phyloP scores from a whole-genome alignment of 2,113 vertebrate species.

The Scytalopus superciliaris region DNA sequence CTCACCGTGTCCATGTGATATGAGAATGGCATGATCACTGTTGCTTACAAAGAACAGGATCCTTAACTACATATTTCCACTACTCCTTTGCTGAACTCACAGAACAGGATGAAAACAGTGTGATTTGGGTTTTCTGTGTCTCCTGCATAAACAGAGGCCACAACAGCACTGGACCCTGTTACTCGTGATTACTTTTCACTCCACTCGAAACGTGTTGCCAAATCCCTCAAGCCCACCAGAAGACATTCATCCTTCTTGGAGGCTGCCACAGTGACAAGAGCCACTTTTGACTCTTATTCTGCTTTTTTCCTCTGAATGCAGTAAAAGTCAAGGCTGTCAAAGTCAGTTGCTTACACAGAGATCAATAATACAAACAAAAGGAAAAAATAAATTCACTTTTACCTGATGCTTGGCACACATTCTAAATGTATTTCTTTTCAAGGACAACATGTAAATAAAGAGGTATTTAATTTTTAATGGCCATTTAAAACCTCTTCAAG shows the following conservation, averaged over 20 bases:
- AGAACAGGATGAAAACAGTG: neutral
- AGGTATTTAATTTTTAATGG: neutral
- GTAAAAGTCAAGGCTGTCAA: neutral
- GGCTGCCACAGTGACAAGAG: neutral
- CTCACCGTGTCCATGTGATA: neutral
- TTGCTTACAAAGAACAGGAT: neutral
- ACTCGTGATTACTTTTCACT: neutral
- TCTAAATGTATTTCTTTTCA: neutral
- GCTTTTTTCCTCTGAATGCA: neutral
- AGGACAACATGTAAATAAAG: constrained; percentile 5
- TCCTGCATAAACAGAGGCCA: neutral
- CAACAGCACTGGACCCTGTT: neutral
- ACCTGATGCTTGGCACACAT: neutral
- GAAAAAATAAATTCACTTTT: neutral
- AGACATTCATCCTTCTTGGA: neutral
- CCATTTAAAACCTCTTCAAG: neutral
- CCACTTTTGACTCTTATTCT: neutral
- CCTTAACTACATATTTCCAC: neutral
- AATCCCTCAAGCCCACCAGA: neutral
- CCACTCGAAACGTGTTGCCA: neutral
- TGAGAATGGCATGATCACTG: neutral
- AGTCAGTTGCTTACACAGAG: neutral
- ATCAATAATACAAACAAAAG: neutral
- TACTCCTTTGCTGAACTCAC: neutral
- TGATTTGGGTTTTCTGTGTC: neutral